Conservation (phyloP, 2,113 vertebrate genomes). For the Sakesphorus luctuosus region DNA sequence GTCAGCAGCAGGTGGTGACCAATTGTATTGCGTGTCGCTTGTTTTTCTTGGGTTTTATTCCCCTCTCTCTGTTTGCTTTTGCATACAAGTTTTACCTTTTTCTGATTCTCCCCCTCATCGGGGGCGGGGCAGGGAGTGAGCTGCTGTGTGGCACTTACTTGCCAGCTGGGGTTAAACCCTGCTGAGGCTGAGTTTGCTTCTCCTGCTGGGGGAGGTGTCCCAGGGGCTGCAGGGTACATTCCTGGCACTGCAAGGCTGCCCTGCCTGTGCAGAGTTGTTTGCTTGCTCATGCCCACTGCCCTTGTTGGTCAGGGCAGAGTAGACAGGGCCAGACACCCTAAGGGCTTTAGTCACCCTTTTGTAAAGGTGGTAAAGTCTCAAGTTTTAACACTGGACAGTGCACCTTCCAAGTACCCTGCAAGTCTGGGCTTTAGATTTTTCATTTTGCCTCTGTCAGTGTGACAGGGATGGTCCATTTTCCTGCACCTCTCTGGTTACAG, state of each 20-base stretch:
- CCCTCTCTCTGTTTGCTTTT: not conserved
- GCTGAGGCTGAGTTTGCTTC: not conserved
- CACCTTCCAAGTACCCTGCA: not conserved
- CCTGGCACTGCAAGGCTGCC: not conserved
- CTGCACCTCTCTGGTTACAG: not conserved
- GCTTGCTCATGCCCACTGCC: not conserved
- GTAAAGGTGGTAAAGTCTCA: not conserved
- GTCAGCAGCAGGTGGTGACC: not conserved
- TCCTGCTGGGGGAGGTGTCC: not conserved
- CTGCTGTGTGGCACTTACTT: not conserved
- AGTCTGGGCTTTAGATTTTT: not conserved
- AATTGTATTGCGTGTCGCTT: not conserved
- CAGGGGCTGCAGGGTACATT: not conserved
- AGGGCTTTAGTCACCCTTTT: not conserved
- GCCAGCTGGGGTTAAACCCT: not conserved
- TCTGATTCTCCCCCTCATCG: not conserved
- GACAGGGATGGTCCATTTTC: not conserved
- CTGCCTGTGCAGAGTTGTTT: not conserved
- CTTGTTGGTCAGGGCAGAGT: fast-evolving
- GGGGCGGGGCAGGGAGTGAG: not conserved
- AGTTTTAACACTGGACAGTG: not conserved
- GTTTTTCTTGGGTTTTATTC: not conserved
- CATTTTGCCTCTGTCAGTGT: not conserved
- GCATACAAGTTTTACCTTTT: not conserved
- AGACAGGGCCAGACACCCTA: not conserved